Evolutionary conservation across 2,888 invertebrate species (phyloP), one percentile per base, ranked within the genome.

Genomic region (Plagodis pulveraria): DNA sequence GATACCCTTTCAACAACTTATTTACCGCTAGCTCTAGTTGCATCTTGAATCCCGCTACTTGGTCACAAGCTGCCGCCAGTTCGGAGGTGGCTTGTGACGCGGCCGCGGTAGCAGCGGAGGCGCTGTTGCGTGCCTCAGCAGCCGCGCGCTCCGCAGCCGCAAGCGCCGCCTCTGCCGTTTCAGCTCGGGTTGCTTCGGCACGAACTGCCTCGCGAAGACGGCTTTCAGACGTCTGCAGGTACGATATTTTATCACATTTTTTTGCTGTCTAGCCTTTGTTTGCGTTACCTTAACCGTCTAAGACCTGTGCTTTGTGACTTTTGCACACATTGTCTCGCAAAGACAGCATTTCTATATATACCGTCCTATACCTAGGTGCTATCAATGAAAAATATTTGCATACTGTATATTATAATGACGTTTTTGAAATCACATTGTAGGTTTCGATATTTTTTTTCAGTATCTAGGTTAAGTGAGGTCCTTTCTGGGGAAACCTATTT

Each of bases 171-270:
- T 88, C 88, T 6, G 89, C 89, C 0, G 83, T 79, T 56, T 89
- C 90, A 0, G 89, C 89, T 0, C 90, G 83, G 4, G 78, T 80
- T 1, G 83, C 77, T 61, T 89, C 90, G 0, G 69, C 60, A 6
- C 87, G 84, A 1, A 90, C 62, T 0, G 79, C 76, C 49, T 89
- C 90, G 5, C 88, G 87, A 9, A 91, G 76, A 34, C 81, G 84
- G 50, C 63, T 72, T 64, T 89, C 89, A 0, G 89, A 86, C 44
- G 75, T 72, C 91, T 91, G 55, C 22, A 22, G 22, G 22, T 22
- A 22, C 8, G n/a, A 22, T 40, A 10, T 34, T 11, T 11, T 44
- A 38, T 40, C 36, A n/a, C 6, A 38, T 38, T 38, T 22, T 22
- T 22, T 22, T 22, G 22, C 1, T 22, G 22, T 4, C 22, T 22